phyloP scores from a whole-genome alignment of 2,888 invertebrate genomes.

The Hirtodrosophila histrioides region DNA sequence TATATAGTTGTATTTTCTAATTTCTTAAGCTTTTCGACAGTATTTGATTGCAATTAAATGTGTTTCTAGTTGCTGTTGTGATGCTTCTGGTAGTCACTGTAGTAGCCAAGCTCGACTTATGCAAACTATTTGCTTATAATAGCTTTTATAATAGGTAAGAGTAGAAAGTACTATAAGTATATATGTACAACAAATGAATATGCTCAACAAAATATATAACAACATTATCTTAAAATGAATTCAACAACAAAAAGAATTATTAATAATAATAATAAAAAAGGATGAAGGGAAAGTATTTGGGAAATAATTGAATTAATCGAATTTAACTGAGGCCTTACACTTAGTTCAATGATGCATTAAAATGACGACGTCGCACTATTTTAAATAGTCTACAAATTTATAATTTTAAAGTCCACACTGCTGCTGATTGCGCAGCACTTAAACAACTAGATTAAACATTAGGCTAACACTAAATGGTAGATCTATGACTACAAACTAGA shows the following conservation, averaged over 20 bases:
- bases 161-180: constrained; percentile 6
- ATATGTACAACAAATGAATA: constrained; percentile 48
- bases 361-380: constrained; percentile 62
- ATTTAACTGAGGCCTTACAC: constrained; percentile 41
- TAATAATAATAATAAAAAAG: constrained; percentile 16
- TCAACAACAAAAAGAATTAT: constrained; percentile 66
- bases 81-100: constrained; percentile 63
- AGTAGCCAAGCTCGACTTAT: constrained; percentile 42
- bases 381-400: constrained; percentile 76
- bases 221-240: constrained; percentile 75
- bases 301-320: neutral
- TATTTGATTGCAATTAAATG: constrained; percentile 13
- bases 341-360: constrained; percentile 61
- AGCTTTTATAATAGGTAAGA: constrained; percentile 53
- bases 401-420: constrained; percentile 77
- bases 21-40: constrained; percentile 16
- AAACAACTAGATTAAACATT: constrained; percentile 54
- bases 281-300: neutral
- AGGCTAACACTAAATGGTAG: constrained; percentile 44
- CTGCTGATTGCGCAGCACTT: constrained; percentile 49
- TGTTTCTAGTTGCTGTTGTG: constrained; percentile 46
- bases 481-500: constrained; percentile 47
- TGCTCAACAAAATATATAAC: constrained; percentile 68
- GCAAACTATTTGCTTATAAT: constrained; percentile 53
- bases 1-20: constrained; percentile 24